These are phyloP conservation scores for Corythaeola cristata DNA, from an alignment of 2,113 vertebrate genomes.

Conservation along the genomic window DNA sequence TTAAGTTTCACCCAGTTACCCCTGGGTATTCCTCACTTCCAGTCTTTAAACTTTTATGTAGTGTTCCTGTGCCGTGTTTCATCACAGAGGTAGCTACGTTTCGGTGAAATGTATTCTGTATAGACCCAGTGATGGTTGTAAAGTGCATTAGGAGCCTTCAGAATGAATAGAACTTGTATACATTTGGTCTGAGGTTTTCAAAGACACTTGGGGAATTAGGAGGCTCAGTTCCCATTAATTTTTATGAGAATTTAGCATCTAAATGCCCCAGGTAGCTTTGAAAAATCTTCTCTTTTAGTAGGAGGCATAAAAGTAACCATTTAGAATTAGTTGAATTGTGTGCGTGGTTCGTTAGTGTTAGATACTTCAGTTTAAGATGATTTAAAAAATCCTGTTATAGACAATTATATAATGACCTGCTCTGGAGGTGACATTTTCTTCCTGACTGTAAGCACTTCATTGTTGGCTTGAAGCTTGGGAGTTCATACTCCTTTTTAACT, in stretches of 20 bases:
- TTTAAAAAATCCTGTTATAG: not conserved
- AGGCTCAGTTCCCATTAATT: not conserved
- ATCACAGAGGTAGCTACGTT: not conserved
- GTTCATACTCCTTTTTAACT: conserved; percentile 18
- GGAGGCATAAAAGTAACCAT: conserved; percentile 4
- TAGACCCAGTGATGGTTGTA: not conserved
- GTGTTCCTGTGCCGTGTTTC: not conserved
- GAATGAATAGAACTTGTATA: not conserved
- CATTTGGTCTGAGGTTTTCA: not conserved
- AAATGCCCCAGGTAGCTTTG: not conserved
- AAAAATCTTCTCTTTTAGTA: conserved; percentile 15
- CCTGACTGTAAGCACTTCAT: not conserved
- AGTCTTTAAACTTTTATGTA: not conserved
- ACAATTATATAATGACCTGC: not conserved
- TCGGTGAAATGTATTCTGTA: not conserved
- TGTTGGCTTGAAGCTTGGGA: not conserved
- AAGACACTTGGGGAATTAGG: not conserved
- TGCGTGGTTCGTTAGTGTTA: not conserved
- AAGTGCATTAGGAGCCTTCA: not conserved
- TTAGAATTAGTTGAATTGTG: not conserved
- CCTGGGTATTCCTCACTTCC: not conserved
- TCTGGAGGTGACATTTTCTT: conserved; percentile 4
- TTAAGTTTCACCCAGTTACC: not conserved
- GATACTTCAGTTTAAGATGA: not conserved
- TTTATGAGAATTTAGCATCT: conserved; percentile 26